Evolutionary conservation across 2,797 vertebrate genomes (phyloP).

Genomic region (Neopelma chrysocephalum): DNA sequence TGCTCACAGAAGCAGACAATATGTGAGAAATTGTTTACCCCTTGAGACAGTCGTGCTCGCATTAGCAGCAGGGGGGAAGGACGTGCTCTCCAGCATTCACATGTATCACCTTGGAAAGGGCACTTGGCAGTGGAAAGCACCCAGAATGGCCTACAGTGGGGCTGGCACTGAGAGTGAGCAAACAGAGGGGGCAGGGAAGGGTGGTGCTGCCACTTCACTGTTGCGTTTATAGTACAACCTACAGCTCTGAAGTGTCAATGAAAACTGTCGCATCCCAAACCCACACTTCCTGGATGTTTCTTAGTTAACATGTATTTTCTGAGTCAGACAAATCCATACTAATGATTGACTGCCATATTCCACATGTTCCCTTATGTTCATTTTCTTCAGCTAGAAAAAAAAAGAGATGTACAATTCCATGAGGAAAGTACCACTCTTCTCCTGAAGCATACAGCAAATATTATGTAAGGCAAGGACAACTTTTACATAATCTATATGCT

Average conservation of each 20-base stretch:
- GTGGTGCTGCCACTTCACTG: neutral
- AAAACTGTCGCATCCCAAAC: neutral
- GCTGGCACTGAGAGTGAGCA: neutral
- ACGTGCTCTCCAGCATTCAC: neutral
- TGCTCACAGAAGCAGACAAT: neutral
- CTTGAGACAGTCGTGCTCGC: accelerated
- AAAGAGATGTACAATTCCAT: neutral
- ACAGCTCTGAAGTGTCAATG: neutral
- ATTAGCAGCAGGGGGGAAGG: neutral
- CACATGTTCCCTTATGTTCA: accelerated
- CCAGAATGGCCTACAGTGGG: accelerated
- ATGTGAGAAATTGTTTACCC: neutral
- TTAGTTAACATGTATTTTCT: accelerated
- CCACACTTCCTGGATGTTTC: neutral
- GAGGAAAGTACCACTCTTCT: neutral
- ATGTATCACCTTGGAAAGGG: accelerated
- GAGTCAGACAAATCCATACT: neutral
- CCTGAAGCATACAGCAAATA: neutral
- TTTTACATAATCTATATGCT: neutral
- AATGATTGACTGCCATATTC: neutral
- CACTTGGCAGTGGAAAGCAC: neutral
- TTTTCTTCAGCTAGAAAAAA: neutral
- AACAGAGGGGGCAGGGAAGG: neutral
- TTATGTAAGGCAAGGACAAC: neutral
- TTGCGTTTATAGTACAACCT: neutral